These are phyloP conservation scores for Ctena decussata DNA, from an alignment of 2,888 invertebrate species.

Conservation along the genomic window DNA sequence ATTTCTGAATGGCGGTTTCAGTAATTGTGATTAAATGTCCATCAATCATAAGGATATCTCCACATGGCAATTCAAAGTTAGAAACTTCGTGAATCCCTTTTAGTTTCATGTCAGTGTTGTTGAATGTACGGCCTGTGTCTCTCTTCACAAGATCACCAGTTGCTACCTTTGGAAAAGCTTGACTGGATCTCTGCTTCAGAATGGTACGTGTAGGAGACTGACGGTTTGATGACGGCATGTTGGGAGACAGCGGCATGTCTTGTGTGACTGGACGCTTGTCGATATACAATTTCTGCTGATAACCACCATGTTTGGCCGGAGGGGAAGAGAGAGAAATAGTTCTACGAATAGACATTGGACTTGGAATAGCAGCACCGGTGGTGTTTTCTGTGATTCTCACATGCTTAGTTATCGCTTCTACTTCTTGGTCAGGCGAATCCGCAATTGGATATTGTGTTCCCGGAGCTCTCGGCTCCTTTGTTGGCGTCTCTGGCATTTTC, in stretches of 20 bases:
- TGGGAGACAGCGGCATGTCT: slow-evolving; percentile 33
- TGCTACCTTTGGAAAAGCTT: slow-evolving; percentile 52
- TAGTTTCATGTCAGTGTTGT: slow-evolving; percentile 26
- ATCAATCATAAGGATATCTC: slow-evolving; percentile 50
- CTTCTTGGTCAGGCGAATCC: slow-evolving; percentile 14
- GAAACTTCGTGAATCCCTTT: slow-evolving; percentile 50
- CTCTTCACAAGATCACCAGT: slow-evolving; percentile 54
- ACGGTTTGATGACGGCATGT: slow-evolving; percentile 8
- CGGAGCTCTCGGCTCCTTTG: slow-evolving; percentile 23
- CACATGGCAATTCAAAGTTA: slow-evolving; percentile 64
- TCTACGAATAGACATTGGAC: slow-evolving; percentile 54
- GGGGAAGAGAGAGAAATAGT: slow-evolving; percentile 54
- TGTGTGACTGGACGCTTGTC: slow-evolving; percentile 46
- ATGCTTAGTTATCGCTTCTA: not conserved
- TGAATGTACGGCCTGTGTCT: slow-evolving; percentile 45
- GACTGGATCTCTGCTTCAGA: slow-evolving; percentile 22
- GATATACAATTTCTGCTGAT: slow-evolving; percentile 39
- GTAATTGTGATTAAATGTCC: slow-evolving; percentile 53
- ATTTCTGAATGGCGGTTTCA: slow-evolving; percentile 55
- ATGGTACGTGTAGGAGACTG: slow-evolving; percentile 39
- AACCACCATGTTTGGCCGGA: slow-evolving; percentile 12
- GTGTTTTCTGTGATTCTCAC: slow-evolving; percentile 20
- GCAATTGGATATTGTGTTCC: slow-evolving; percentile 15
- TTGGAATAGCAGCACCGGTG: slow-evolving; percentile 31
- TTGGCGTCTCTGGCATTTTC: slow-evolving; percentile 35